Percentiles rank a stretch among this genome's conserved stretches.
Conservation (phyloP, 2,113 vertebrate genomes). For the Bungarus multicinctus region DNA sequence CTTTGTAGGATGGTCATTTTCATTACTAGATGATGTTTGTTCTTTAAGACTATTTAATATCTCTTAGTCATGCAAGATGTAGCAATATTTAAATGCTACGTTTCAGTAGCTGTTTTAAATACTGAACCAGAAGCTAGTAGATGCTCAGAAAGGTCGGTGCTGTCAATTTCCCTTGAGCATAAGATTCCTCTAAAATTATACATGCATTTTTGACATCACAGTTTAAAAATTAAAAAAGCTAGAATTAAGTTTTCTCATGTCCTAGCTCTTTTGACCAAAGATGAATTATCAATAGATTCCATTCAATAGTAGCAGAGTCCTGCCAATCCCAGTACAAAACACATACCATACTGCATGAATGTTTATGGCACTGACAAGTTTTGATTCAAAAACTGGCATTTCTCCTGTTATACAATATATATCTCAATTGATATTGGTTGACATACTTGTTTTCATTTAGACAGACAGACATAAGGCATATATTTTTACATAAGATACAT, state of each 20-base stretch:
- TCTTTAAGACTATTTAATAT: neutral
- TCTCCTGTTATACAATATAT: neutral
- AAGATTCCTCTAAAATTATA: neutral
- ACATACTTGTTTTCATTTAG: neutral
- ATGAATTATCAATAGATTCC: fast-evolving
- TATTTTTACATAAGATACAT: neutral
- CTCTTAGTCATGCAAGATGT: fast-evolving
- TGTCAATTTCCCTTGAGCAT: fast-evolving
- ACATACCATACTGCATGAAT: neutral
- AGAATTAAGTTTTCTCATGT: fast-evolving
- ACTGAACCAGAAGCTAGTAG: neutral
- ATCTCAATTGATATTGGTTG: neutral
- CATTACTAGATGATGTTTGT: constrained; percentile 40
- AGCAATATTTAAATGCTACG: constrained; percentile 20
- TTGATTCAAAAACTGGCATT: neutral
- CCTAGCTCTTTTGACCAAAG: neutral
- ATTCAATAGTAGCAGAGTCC: neutral
- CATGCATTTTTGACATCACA: neutral
- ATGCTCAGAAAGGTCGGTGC: fast-evolving
- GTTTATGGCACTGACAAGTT: neutral
- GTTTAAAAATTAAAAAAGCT: neutral
- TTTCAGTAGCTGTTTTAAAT: fast-evolving
- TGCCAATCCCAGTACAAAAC: neutral
- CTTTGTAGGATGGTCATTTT: fast-evolving
- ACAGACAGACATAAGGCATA: neutral